These are phyloP conservation scores for Phortica okadai DNA, from an alignment of 2,888 invertebrate species.

Conservation along the genomic window DNA sequence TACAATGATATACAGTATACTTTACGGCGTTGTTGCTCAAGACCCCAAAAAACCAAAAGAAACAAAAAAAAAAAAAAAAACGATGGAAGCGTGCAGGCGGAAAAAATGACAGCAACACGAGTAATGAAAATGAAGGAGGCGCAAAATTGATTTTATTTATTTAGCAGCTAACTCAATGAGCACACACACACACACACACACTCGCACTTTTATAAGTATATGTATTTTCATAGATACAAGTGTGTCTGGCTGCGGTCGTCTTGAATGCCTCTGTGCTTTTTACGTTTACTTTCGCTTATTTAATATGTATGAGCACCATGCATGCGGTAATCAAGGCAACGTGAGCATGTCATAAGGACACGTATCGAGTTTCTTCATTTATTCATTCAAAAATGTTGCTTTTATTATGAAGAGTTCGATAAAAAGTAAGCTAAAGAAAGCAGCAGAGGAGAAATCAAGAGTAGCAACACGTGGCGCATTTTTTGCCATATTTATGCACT, in stretches of 20 bases:
- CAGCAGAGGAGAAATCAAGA: no score
- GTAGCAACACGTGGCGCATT: no score
- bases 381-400: constrained; percentile 34
- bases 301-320: constrained; percentile 24
- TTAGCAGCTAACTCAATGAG: constrained; percentile 24
- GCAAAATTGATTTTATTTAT: constrained; percentile 45
- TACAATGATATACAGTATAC: constrained; percentile 34
- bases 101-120: constrained; percentile 8
- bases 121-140: not conserved
- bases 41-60: not conserved
- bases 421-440: not conserved
- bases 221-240: not conserved
- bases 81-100: not conserved
- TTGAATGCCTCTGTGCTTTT: not conserved
- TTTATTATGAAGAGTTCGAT: not conserved
- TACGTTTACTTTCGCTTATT: constrained; percentile 13
- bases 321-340: constrained; percentile 35
- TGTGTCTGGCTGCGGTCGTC: not conserved
- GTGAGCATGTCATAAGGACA: constrained; percentile 21
- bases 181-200: not conserved
- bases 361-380: constrained; percentile 31
- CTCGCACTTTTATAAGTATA: not conserved
- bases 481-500: no score
- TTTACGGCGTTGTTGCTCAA: constrained; percentile 26
- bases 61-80: not conserved